Evolutionary conservation across 2,113 vertebrate species (phyloP), one percentile per base, ranked within the genome.

Genomic region (Tragelaphus imberbis): DNA sequence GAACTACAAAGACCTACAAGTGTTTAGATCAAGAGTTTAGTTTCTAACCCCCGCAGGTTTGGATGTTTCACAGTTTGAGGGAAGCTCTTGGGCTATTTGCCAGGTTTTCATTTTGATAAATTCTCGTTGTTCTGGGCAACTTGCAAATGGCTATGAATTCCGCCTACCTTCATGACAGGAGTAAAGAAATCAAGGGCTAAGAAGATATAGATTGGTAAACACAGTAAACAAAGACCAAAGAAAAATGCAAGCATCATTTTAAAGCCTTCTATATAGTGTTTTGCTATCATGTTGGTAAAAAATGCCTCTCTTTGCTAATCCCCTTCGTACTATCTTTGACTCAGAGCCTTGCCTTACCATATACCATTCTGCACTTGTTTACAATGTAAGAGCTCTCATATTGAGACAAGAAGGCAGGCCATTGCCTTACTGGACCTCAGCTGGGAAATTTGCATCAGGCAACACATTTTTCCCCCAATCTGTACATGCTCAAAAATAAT

Each of bases 31-130:
- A 85, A 63, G 80, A 82, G 10, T 86, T 97, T 86, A 65, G 44
- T 68, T 90, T 95, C 65, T 49, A 91, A 91, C 7, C 88, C 44
- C 68, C 28, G 19, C 55, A 94, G 55, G 87, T 84, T 91, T 58
- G 19, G 61, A 82, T 93, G 47, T 80, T 95, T 77, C n/a, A 23
- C 89, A 47, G 19, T 93, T 95, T 90, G 40, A 97, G 28, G 59
- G 21, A 92, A 93, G 12, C 27, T n/a, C 6, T 51, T 15, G 95
- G 85, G 30, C 28, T 97, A 55, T 94, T 82, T 91, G 55, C 53
- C 61, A 87, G n/a, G 68, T 94, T 95, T 91, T 96, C 25, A 80
- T 96, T 95, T 80, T 95, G 51, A 85, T 87, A 91, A 94, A 94
- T 91, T 65, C 77, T 77, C 88, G 2, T 84, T 97, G 28, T 95